Conservation (phyloP, 2,888 invertebrate genomes). For the Cerastis rubricosa region DNA sequence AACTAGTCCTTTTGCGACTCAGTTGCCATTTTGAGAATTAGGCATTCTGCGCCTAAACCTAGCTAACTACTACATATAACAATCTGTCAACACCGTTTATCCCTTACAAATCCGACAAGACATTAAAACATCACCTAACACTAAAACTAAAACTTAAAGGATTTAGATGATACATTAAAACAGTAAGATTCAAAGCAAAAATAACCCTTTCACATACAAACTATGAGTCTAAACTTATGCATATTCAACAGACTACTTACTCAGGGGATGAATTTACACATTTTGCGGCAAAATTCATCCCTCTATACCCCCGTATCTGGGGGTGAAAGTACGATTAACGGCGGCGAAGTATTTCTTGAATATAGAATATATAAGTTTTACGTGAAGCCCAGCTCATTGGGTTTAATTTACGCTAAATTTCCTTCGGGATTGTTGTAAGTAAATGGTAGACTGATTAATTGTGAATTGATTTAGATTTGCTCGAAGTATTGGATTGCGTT, state of each 20-base stretch:
- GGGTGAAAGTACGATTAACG: slow-evolving; percentile 59
- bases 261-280: slow-evolving; percentile 50
- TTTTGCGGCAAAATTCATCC: slow-evolving; percentile 52
- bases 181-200: slow-evolving; percentile 29
- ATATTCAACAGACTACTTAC: slow-evolving; percentile 52
- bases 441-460: slow-evolving; percentile 56
- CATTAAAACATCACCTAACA: neutral
- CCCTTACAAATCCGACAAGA: slow-evolving; percentile 4
- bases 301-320: slow-evolving; percentile 38
- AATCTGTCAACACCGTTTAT: neutral
- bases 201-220: slow-evolving; percentile 30
- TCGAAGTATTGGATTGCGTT: slow-evolving; percentile 21
- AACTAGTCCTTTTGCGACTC: too few species aligned
- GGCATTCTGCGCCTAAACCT: too few species aligned
- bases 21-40: too few species aligned
- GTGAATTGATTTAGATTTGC: slow-evolving; percentile 29
- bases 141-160: neutral
- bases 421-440: slow-evolving; percentile 55
- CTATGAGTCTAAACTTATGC: slow-evolving; percentile 38
- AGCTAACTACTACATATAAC: neutral
- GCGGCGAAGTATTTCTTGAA: slow-evolving; percentile 38
- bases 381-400: slow-evolving; percentile 30
- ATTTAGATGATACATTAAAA: slow-evolving; percentile 27
- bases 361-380: slow-evolving; percentile 34
- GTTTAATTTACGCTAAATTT: slow-evolving; percentile 59